Evolutionary conservation across 2,888 invertebrate genomes (phyloP), one percentile per base, ranked within the genome.

Genomic region (Dromius quadrimaculatus): DNA sequence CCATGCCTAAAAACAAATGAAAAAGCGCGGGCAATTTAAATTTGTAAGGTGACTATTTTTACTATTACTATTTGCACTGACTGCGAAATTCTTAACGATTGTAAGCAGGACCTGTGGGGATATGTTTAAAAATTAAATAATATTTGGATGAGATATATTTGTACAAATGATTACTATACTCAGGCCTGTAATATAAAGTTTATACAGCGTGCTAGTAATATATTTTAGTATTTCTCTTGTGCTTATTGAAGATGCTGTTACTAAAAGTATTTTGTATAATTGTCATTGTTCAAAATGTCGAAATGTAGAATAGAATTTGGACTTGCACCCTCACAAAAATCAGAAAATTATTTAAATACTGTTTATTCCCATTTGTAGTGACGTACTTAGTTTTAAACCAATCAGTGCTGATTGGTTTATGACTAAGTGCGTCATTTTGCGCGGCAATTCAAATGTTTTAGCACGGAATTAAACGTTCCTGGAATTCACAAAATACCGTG

Each of bases 151-250:
- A 62, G 22, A 68, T 68, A 68, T 68, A 68, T 68, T 68, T 68
- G 68, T 68, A 68, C 68, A 68, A 68, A 68, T 59, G 41, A 68
- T 68, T 59, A 68, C 43, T 43, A 68, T 68, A 68, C 68, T 68
- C 68, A 68, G 68, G 68, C 68, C 68, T 68, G 68, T 68, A 68
- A 68, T n/a, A 68, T 68, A 68, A 68, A 68, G 32, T 68, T 57
- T 68, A 68, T 68, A 68, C 68, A 68, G 68, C 68, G 68, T 68
- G 68, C 68, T 68, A 68, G 68, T 57, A 68, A 68, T 59, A 68
- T 68, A 68, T 68, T 68, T 68, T 68, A 68, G 68, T 68, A 68
- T 28, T 68, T 68, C 68, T 68, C 68, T 68, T 68, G 59, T 68
- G 68, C 68, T 68, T 68, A 59, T 19, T 68, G 34, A 32, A 68